Base-by-base conservation (phyloP, 2,797 vertebrate genomes). In the Artibeus jamaicensis region DNA sequence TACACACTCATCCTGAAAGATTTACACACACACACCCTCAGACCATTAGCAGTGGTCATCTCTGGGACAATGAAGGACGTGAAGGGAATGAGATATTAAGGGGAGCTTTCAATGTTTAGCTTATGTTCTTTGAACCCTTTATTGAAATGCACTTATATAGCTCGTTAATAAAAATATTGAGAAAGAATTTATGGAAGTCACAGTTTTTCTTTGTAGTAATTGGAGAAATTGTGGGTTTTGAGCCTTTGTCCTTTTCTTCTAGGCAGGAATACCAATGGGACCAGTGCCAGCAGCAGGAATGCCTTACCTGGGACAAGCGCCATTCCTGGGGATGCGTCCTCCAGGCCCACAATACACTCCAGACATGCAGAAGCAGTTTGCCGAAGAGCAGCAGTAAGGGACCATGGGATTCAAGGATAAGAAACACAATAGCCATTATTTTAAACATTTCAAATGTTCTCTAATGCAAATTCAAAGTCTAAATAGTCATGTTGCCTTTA, bases 361-460 rank as follows among this genome's bases (percentile, higher is more conserved):
- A 0, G 99, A 99, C 98, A 99, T 99, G 98, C 99, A 99, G 98
- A 99, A 99, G 97, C 99, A 99, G 97, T 99, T 99, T 99, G 99
- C 99, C 0, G 99, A 99, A 98, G 99, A 99, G 93, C 99, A 99
- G 91, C 99, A 99, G 99, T 99, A 98, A 99, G 99, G 97, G 78
- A 62, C 0, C 42, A 81, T 1, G 42, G 67, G 71, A 1, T 67
- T 57, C 77, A 68, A 93, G 73, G 70, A 67, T 44, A 92, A 68
- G 84, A 37, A 94, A 21, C 12, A 37, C 29, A 18, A 57, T n/a
- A 70, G 26, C 44, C 48, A 3, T 55, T 86, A 15, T 70, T 79
- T 3, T 46, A 83, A 86, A 91, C 74, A 37, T 67, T n/a, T 59
- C 65, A 74, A 0, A 24, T 92, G 18, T 42, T 86, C 34, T 93